Evolutionary conservation across 2,113 vertebrate genomes (phyloP).

Genomic region (Camarhynchus parvulus): DNA sequence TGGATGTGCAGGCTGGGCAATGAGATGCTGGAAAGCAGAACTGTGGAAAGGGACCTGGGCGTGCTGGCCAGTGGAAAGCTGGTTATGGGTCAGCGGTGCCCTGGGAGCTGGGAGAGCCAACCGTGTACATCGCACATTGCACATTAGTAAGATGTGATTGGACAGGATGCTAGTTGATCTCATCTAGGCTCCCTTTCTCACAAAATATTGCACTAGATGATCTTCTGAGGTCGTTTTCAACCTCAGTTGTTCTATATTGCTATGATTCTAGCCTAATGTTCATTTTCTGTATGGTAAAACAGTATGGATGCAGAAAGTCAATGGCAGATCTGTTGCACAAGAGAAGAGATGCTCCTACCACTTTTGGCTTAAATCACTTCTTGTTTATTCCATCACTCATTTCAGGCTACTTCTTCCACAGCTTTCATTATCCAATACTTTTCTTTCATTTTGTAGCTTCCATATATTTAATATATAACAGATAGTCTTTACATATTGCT

Average conservation of each 20-base stretch:
- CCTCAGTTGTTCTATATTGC: background rate
- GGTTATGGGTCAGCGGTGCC: background rate
- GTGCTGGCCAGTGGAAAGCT: background rate
- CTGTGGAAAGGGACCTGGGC: background rate
- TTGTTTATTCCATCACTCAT: background rate
- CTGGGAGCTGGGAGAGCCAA: background rate
- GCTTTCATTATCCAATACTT: background rate
- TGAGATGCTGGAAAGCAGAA: background rate
- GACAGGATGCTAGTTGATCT: background rate
- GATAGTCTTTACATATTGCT: background rate
- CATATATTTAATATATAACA: background rate
- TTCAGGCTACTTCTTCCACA: background rate
- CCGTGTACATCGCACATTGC: background rate
- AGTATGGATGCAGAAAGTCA: background rate
- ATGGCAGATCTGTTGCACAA: background rate
- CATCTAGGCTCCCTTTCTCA: background rate
- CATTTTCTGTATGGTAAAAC: background rate
- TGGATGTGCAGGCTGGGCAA: background rate
- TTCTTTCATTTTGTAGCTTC: background rate
- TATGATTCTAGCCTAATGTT: background rate
- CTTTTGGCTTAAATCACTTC: background rate
- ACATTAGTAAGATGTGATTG: background rate
- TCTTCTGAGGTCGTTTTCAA: background rate
- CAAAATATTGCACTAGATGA: background rate
- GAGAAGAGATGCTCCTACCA: background rate